Conservation (phyloP, 64 coral and sea anemone genomes). For the Catalaphyllia jardinei region DNA sequence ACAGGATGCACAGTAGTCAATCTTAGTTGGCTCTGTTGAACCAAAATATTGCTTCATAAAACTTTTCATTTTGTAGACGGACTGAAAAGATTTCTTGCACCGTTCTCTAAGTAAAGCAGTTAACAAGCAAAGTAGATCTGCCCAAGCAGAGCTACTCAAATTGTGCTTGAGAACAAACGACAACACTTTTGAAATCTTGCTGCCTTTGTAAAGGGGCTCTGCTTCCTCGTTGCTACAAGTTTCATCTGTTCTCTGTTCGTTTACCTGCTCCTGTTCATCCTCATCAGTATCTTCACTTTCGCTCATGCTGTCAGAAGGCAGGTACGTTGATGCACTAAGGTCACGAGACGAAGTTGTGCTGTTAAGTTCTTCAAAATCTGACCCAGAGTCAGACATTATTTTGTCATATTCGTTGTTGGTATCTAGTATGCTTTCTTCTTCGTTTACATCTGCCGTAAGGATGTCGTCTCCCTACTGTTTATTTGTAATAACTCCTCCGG, state of each 20-base stretch:
- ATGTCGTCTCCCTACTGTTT: no score
- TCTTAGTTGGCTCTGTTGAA: slow-evolving; percentile 32
- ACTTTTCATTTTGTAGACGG: slow-evolving; percentile 42
- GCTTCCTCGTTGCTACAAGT: background rate
- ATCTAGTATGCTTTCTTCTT: no score
- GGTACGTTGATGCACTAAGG: no score
- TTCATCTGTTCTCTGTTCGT: slow-evolving; percentile 30
- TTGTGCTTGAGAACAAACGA: slow-evolving; percentile 49
- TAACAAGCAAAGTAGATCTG: slow-evolving; percentile 23
- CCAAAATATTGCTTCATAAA: slow-evolving; percentile 37
- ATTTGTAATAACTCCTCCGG: background rate
- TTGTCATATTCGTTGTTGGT: no score
- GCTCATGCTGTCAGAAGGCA: no score
- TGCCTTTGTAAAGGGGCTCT: slow-evolving; percentile 41
- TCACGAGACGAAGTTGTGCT: no score
- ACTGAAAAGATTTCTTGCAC: slow-evolving; percentile 32
- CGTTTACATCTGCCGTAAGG: no score
- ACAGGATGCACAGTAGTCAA: slow-evolving; percentile 27
- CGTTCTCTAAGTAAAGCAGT: slow-evolving; percentile 11
- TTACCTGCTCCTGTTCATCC: background rate
- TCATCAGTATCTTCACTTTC: no score
- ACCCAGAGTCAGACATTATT: no score
- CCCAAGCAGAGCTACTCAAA: slow-evolving; percentile 50
- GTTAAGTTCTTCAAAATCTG: no score
- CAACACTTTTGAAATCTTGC: slow-evolving; percentile 36